A percentile compares a stretch with the other conserved stretches of the same genome.
Evolutionary conservation across 2,888 invertebrate genomes (phyloP).

Genomic region (Spilosoma lubricipeda): DNA sequence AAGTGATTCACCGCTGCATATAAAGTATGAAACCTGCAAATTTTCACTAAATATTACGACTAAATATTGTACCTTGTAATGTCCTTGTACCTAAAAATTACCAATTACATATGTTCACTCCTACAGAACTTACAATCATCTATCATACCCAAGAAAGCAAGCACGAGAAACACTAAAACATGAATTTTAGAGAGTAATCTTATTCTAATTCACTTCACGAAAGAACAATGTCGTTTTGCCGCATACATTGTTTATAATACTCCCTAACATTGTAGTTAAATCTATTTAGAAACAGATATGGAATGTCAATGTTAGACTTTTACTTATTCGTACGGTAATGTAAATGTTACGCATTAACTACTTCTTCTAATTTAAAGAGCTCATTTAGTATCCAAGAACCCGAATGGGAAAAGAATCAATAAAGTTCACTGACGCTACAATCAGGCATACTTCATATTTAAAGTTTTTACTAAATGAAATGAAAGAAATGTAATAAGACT

Average conservation of each 20-base stretch:
- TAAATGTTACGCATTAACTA: background rate
- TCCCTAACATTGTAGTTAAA: constrained; percentile 18
- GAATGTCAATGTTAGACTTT: constrained; percentile 20
- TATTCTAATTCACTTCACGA: constrained; percentile 21
- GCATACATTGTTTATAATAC: constrained; percentile 23
- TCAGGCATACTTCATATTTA: background rate
- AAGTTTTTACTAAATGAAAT: too few relatives aligned
- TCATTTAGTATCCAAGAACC: background rate
- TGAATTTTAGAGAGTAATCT: constrained; percentile 21
- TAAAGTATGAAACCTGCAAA: background rate
- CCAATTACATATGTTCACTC: too few relatives aligned
- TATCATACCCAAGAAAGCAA: background rate
- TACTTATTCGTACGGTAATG: constrained; percentile 8
- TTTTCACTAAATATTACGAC: too few relatives aligned
- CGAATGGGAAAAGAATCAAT: too few relatives aligned
- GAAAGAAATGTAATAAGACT: too few relatives aligned
- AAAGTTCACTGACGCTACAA: too few relatives aligned
- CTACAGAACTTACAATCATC: background rate
- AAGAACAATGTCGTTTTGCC: constrained; percentile 17
- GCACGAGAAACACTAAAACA: background rate
- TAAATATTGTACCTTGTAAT: too few relatives aligned
- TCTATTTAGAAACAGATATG: constrained; percentile 17
- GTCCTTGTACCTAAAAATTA: too few relatives aligned
- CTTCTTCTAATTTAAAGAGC: background rate
- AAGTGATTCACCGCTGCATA: background rate